Evolutionary conservation across 2,888 invertebrate species (phyloP).

Genomic region (Calephelis perditalis): DNA sequence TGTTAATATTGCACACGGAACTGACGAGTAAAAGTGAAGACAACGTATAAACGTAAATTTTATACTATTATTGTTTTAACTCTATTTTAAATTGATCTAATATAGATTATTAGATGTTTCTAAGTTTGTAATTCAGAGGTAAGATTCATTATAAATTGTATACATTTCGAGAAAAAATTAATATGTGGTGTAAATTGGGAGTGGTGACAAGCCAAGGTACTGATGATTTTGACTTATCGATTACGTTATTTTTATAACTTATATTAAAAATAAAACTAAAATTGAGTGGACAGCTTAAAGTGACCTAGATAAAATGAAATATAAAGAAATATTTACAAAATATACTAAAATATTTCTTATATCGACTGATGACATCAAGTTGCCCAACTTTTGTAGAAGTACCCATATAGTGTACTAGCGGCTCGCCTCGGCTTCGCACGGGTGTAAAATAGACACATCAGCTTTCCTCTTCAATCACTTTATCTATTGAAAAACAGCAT

Average conservation of each 20-base stretch:
- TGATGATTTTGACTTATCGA: background rate
- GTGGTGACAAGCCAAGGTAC: background rate
- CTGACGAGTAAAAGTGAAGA: background rate
- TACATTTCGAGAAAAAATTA: background rate
- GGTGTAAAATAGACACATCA: too few species aligned
- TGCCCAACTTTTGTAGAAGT: too few species aligned
- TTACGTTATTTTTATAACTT: constrained; percentile 1
- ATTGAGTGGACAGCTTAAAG: too few species aligned
- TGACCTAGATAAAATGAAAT: too few species aligned
- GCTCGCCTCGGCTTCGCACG: too few species aligned
- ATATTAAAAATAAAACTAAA: background rate
- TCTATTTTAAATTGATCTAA: background rate
- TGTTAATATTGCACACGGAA: background rate
- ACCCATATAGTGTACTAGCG: too few species aligned
- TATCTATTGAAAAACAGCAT: too few species aligned
- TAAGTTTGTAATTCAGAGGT: background rate
- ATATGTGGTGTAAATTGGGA: background rate
- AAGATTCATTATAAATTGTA: background rate
- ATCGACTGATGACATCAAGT: too few species aligned
- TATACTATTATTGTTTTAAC: too few species aligned
- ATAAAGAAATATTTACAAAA: too few species aligned
- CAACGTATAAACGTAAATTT: background rate
- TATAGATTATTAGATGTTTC: background rate
- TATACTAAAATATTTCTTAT: too few species aligned
- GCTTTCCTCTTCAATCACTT: too few species aligned